Percentiles rank a stretch among this genome's conserved stretches.
phyloP scores from a whole-genome alignment of 2,797 vertebrate genomes.

The Leucoraja ocellata region DNA sequence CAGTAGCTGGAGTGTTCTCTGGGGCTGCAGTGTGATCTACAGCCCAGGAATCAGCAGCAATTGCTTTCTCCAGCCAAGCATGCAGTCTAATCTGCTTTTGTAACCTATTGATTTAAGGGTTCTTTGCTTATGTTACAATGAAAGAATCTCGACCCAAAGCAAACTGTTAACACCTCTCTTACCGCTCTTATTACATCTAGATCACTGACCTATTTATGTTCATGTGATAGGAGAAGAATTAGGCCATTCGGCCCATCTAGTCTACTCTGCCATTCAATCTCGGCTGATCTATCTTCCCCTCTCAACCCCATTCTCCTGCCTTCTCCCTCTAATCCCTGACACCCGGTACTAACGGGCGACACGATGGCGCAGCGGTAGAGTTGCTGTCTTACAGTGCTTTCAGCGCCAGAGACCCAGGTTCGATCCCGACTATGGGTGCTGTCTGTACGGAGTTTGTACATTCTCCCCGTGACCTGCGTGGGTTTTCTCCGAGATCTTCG shows the following conservation, averaged over 20 bases:
- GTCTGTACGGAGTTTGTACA: no score
- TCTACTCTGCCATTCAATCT: not conserved
- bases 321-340: no score
- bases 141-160: not conserved
- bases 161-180: not conserved
- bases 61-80: slow-evolving; percentile 33
- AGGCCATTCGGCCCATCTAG: not conserved
- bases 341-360: no score
- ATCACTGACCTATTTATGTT: no score
- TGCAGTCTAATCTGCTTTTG: slow-evolving; percentile 43
- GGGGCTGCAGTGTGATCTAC: not conserved
- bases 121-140: not conserved
- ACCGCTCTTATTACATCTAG: not conserved
- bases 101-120: slow-evolving; percentile 39
- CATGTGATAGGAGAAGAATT: no score
- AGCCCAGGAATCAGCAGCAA: not conserved
- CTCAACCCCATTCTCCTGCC: no score
- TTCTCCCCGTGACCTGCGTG: no score
- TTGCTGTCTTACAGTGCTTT: no score
- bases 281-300: not conserved
- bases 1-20: slow-evolving; percentile 38
- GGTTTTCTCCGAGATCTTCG: no score
- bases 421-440: no score
- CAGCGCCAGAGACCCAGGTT: no score
- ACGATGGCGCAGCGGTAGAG: no score